These are phyloP conservation scores for Molossus molossus DNA, from an alignment of 2,797 vertebrate species.

Conservation along the genomic window DNA sequence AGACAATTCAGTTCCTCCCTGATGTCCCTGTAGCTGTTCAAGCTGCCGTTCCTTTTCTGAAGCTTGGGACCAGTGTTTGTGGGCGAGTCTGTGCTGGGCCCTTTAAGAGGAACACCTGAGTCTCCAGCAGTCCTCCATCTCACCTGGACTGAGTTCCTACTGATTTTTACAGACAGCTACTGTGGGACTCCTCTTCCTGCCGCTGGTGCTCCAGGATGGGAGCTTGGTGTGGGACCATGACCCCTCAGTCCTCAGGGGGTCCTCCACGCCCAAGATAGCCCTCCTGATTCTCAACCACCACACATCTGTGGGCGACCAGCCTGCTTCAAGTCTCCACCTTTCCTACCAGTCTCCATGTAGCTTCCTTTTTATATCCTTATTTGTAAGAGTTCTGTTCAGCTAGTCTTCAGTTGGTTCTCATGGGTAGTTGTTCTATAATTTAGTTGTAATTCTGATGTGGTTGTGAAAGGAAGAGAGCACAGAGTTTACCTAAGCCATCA, in stretches of 20 bases:
- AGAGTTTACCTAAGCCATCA: neutral
- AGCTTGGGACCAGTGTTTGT: neutral
- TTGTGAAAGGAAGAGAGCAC: neutral
- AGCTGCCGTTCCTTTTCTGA: neutral
- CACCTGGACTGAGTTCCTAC: neutral
- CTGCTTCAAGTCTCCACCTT: neutral
- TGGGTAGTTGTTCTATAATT: neutral
- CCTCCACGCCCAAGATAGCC: neutral
- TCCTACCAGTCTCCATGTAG: neutral
- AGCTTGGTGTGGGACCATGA: neutral
- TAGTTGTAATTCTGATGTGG: neutral
- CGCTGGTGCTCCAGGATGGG: neutral
- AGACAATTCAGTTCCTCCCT: neutral
- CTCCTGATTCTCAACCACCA: neutral
- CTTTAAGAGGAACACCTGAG: neutral
- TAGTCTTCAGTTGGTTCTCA: neutral
- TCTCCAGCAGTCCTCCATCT: neutral
- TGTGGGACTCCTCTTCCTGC: neutral
- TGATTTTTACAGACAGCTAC: neutral
- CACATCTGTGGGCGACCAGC: neutral
- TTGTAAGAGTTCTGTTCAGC: neutral
- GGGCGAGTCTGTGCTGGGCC: neutral
- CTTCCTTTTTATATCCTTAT: neutral
- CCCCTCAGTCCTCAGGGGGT: neutral
- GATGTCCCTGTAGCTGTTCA: neutral